These are phyloP conservation scores for Gymnarchus niloticus DNA, from an alignment of 2,113 vertebrate species.

Conservation along the genomic window DNA sequence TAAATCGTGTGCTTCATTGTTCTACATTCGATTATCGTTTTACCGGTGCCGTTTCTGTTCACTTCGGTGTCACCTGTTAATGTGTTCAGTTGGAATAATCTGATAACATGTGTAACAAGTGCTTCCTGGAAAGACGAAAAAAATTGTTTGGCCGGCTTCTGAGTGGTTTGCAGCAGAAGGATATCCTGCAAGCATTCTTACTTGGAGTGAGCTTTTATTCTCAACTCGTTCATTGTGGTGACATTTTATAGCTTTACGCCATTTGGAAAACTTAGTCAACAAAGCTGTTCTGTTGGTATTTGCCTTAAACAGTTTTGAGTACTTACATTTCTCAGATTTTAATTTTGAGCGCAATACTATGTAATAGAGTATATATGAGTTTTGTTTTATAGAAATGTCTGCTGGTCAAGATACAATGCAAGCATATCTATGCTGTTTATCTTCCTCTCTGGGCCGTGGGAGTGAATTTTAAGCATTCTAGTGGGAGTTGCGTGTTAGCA, in stretches of 20 bases:
- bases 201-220: background rate
- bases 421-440: background rate
- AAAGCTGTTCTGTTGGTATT: background rate
- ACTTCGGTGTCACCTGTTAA: background rate
- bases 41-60: background rate
- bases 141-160: constrained; percentile 21
- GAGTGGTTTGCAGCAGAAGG: constrained; percentile 2
- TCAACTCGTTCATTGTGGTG: background rate
- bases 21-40: background rate
- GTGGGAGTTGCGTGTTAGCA: background rate
- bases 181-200: constrained; percentile 8
- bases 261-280: background rate
- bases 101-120: background rate
- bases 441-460: background rate
- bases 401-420: background rate
- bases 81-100: background rate
- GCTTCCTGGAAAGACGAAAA: constrained; percentile 19
- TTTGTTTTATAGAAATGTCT: background rate
- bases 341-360: background rate
- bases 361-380: background rate
- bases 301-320: background rate
- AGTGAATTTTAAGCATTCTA: background rate
- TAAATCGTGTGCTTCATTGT: background rate
- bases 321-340: background rate
- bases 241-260: background rate